Base-by-base conservation (phyloP, 2,888 invertebrate species). In the Steinernema scapterisci region DNA sequence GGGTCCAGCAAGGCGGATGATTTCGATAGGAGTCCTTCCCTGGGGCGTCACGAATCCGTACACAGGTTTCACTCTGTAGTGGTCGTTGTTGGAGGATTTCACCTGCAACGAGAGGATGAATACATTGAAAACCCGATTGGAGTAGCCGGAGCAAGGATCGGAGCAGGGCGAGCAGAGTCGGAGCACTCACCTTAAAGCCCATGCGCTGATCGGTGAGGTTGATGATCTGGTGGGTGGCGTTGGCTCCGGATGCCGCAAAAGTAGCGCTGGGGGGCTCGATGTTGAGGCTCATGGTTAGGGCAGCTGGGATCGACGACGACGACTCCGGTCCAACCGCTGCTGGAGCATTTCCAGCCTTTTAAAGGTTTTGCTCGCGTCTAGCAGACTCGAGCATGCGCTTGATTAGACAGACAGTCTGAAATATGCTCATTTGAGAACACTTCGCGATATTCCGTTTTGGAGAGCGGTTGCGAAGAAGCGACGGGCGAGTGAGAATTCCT, bases 61-160 rank as follows among this genome's bases (percentile, higher is more conserved):
- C 44, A 83, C 82, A 43, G 83, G 83, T 43, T 80, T 77, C 43
- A 83, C 82, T 13, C 82, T 79, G 73, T 82, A 83, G 71, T 81
- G 77, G 6, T 83, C 80, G 72, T 83, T 83, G 78, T 83, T 83
- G 11, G 80, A 80, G 13, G 79, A 78, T 73, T 79, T 81, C 44
- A 82, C 79, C 78, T 80, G 70, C 13, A 76, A 72, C 5, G 38
- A 38, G 9, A 38, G 38, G 38, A 38, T 38, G 38, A 38, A n/a
- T 9, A 9, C 5, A 38, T 3, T 3, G 9, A 3, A 38, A 38
- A 38, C 3, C 5, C 5, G 38, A 9, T 9, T 38, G 38, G 38
- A 38, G 38, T 9, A 38, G 38, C 5, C 38, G 38, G 38, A 6
- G 38, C 38, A 38, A 9, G 9, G 38, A 9, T 38, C 38, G 38